These are phyloP conservation scores for Leptothorax acervorum DNA, from an alignment of 2,888 invertebrate species.

Conservation along the genomic window DNA sequence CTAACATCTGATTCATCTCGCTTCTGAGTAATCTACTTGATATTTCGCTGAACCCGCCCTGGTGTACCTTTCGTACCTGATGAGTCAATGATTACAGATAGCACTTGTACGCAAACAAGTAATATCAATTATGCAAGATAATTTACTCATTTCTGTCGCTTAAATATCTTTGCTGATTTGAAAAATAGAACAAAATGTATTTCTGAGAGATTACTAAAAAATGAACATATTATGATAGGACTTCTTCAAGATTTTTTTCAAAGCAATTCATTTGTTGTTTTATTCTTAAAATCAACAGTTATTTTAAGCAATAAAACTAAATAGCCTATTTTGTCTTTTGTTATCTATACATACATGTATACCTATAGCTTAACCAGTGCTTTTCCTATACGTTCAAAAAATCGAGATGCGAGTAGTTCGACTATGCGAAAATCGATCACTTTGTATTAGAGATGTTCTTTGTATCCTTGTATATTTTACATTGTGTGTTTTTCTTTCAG, in stretches of 20 bases:
- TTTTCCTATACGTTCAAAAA: neutral
- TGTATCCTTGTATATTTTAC: neutral
- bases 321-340: neutral
- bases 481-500: neutral
- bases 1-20: slow-evolving; percentile 74
- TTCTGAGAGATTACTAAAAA: neutral
- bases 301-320: neutral
- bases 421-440: neutral
- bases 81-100: slow-evolving; percentile 77
- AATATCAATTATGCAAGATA: neutral
- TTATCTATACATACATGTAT: neutral
- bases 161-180: neutral
- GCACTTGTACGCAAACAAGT: slow-evolving; percentile 62
- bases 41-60: slow-evolving; percentile 69
- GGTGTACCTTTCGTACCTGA: slow-evolving; percentile 74
- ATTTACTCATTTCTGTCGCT: neutral
- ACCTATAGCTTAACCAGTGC: neutral
- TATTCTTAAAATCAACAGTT: neutral
- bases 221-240: neutral
- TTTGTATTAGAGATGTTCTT: neutral
- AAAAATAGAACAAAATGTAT: neutral
- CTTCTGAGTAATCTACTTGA: slow-evolving; percentile 72
- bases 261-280: neutral
- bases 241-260: neutral
- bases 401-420: neutral